Conservation (phyloP, 2,113 vertebrate genomes). For the Macquaria ambigua region DNA sequence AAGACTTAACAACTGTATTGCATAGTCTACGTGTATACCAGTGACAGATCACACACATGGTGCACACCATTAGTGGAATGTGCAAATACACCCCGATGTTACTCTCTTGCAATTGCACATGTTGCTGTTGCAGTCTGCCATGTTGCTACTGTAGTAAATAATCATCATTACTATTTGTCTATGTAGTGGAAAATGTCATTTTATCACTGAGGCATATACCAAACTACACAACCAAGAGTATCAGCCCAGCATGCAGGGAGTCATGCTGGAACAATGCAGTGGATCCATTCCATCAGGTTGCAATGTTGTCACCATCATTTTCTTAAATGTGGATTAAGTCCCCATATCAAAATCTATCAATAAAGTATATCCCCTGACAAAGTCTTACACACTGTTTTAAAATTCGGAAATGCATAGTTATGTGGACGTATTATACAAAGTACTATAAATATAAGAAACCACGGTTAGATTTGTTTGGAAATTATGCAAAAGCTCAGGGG, state of each 20-base stretch:
- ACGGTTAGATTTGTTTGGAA: not conserved
- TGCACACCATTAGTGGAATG: not conserved
- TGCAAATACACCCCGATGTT: not conserved
- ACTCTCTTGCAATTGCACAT: not conserved
- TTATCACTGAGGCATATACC: not conserved
- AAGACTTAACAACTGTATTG: not conserved
- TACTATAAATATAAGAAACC: not conserved
- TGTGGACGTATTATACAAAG: not conserved
- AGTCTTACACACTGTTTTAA: not conserved
- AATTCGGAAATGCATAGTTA: not conserved
- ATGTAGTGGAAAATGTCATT: not conserved
- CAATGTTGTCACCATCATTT: not conserved
- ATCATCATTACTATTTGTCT: not conserved
- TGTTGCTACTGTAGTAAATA: not conserved
- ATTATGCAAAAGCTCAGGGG: not conserved
- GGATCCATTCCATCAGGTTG: conserved; percentile 44
- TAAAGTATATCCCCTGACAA: not conserved
- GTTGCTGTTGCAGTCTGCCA: not conserved
- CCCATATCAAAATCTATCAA: not conserved
- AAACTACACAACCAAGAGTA: conserved; percentile 30
- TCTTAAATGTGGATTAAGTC: not conserved
- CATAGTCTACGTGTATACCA: not conserved
- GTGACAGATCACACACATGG: not conserved
- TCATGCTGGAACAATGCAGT: conserved; percentile 73
- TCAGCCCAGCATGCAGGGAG: conserved; percentile 73